Conservation (phyloP, 1,140 invertebrate genomes). For the Thrips palmi region DNA sequence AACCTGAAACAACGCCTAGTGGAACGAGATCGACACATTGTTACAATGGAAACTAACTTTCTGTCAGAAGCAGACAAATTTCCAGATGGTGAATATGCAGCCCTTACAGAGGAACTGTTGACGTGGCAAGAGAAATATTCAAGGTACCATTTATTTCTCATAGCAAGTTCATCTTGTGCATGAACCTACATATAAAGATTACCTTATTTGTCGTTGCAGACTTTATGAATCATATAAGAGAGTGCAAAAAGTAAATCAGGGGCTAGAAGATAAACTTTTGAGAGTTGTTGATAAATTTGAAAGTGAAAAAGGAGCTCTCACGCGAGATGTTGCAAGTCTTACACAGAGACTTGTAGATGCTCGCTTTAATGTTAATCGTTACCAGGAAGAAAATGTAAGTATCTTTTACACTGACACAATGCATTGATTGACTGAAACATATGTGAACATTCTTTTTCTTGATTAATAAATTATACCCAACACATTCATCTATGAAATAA, state of each 20-base stretch:
- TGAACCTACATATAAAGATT: conserved; percentile 3
- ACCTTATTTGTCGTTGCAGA: conserved; percentile 28
- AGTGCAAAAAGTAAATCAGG: conserved; percentile 88
- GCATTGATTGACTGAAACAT: not conserved
- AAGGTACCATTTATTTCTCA: conserved; percentile 28
- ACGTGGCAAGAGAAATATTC: conserved; percentile 86
- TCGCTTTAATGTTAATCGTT: conserved; percentile 63
- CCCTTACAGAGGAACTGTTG: conserved; percentile 64
- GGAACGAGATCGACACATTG: conserved; percentile 64
- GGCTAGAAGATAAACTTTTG: conserved; percentile 83
- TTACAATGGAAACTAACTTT: conserved; percentile 70
- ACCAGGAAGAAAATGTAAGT: conserved; percentile 85
- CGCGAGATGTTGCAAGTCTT: conserved; percentile 68
- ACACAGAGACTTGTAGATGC: conserved; percentile 77
- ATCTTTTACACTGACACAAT: not conserved
- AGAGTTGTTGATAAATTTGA: conserved; percentile 86
- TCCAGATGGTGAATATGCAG: conserved; percentile 48
- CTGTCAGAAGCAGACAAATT: conserved; percentile 57
- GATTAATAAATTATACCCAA: too few relatives aligned
- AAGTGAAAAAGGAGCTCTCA: conserved; percentile 70
- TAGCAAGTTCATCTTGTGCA: conserved; percentile 1
- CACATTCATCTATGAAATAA: not conserved
- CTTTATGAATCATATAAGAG: conserved; percentile 85
- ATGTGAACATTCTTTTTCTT: conserved; percentile 2
- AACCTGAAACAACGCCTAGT: conserved; percentile 59